Evolutionary conservation across 2,797 vertebrate species (phyloP).

Genomic region (Crocodylus rhombifer): DNA sequence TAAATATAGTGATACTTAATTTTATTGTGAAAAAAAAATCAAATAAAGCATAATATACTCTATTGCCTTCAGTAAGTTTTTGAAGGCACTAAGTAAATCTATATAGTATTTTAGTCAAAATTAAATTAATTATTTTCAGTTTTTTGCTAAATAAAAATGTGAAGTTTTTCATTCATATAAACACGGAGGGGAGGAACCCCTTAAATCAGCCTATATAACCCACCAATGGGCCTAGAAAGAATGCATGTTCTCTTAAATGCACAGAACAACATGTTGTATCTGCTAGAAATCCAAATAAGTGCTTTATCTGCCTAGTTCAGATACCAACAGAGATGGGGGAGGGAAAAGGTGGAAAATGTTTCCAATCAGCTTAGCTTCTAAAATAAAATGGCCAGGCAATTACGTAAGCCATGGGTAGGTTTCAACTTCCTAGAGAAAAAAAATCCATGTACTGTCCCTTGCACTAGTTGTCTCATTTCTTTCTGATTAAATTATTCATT

Average conservation of each 20-base stretch:
- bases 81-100: background rate
- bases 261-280: constrained; percentile 16
- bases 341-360: constrained; percentile 42
- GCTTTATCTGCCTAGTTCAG: constrained; percentile 68
- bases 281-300: constrained; percentile 41
- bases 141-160: background rate
- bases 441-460: constrained; percentile 49
- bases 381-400: constrained; percentile 56
- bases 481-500: constrained; percentile 75
- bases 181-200: background rate
- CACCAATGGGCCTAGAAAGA: constrained; percentile 19
- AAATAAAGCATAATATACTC: background rate
- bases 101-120: background rate
- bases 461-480: constrained; percentile 69
- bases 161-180: background rate
- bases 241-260: constrained; percentile 44
- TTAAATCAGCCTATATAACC: background rate
- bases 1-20: background rate
- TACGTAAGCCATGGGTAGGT: constrained; percentile 55
- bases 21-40: constrained; percentile 6
- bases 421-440: constrained; percentile 53
- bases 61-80: background rate
- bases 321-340: constrained; percentile 38
- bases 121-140: background rate
- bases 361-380: constrained; percentile 54